These are phyloP conservation scores for Metridium senile DNA, from an alignment of 92 coral and sea anemone genomes.

Conservation along the genomic window DNA sequence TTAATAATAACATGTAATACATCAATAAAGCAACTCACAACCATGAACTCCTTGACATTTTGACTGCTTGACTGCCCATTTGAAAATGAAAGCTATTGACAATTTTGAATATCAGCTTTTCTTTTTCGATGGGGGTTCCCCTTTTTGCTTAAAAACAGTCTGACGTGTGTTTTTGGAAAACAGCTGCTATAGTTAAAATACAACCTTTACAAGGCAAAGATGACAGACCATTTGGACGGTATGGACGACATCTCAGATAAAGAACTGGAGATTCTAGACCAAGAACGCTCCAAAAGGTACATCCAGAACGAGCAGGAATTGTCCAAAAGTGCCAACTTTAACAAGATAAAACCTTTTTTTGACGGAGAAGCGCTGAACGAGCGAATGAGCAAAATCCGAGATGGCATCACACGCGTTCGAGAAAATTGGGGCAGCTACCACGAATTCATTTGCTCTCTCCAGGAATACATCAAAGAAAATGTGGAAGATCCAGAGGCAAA, in stretches of 20 bases:
- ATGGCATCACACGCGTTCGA: not conserved
- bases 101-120: too few species aligned
- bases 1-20: too few species aligned
- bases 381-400: conserved; percentile 14
- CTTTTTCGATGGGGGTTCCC: too few species aligned
- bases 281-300: conserved; percentile 1
- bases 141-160: too few species aligned
- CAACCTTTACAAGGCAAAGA: too few species aligned
- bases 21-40: too few species aligned
- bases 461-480: conserved; percentile 3
- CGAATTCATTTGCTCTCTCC: not conserved
- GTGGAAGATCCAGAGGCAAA: not conserved
- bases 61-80: too few species aligned
- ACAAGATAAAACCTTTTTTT: conserved; percentile 6
- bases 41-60: too few species aligned
- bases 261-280: conserved; percentile 3
- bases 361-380: not conserved
- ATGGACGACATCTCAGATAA: not conserved
- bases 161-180: too few species aligned
- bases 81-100: too few species aligned
- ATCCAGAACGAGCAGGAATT: conserved; percentile 8
- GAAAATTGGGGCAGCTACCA: conserved; percentile 7
- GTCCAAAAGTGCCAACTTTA: conserved; percentile 10
- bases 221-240: too few species aligned
- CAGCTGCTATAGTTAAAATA: too few species aligned